Percentiles rank a stretch among this genome's conserved stretches.
Conservation (phyloP, 92 coral and sea anemone species). For the Anthopleura xanthogrammica region DNA sequence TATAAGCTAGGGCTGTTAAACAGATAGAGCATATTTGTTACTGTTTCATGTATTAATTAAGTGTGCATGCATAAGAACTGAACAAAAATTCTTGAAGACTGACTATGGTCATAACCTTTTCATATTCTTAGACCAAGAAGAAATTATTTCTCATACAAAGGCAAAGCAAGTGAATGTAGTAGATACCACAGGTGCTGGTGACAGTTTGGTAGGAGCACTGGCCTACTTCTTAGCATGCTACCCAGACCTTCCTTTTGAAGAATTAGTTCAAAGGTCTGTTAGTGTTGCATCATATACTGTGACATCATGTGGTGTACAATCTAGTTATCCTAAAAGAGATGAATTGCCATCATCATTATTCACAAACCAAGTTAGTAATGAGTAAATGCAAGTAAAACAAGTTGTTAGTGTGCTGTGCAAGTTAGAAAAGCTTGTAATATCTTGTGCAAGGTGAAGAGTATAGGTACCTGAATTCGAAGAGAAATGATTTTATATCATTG, state of each 20-base stretch:
- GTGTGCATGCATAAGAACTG: too few relatives aligned
- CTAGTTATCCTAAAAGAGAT: constrained; percentile 75
- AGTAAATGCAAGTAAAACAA: too few relatives aligned
- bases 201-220: constrained; percentile 72
- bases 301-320: constrained; percentile 76
- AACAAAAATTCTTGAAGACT: neutral
- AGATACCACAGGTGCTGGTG: constrained; percentile 88
- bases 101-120: neutral
- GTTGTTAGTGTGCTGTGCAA: too few relatives aligned
- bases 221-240: constrained; percentile 80
- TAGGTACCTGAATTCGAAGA: too few relatives aligned
- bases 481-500: too few relatives aligned
- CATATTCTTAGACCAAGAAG: neutral
- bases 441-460: too few relatives aligned
- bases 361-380: constrained; percentile 3
- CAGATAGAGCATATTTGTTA: too few relatives aligned
- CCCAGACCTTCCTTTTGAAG: constrained; percentile 70
- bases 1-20: too few relatives aligned
- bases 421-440: too few relatives aligned
- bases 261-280: constrained; percentile 73
- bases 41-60: too few relatives aligned
- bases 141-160: constrained; percentile 20
- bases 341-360: constrained; percentile 60
- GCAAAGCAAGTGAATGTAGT: constrained; percentile 63
- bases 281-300: constrained; percentile 83